Conservation (phyloP, 2,888 invertebrate genomes). For the Pseudococcus longispinus region DNA sequence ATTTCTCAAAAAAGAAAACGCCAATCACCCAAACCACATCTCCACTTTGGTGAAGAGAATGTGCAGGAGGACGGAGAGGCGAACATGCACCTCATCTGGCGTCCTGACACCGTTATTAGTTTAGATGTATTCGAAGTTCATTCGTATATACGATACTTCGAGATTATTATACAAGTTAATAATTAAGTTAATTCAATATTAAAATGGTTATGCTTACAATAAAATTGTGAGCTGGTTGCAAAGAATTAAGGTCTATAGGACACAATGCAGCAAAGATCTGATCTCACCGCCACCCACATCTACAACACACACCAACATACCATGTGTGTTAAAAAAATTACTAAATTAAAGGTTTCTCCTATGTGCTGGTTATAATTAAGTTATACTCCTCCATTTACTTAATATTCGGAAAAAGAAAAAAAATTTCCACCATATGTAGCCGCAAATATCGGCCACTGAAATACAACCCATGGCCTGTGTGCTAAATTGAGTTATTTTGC, state of each 20-base stretch:
- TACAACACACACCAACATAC: constrained; percentile 56
- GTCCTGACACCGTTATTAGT: constrained; percentile 1
- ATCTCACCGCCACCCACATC: constrained; percentile 58
- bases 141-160: background rate
- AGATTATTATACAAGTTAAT: constrained; percentile 8
- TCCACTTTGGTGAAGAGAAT: too few relatives aligned
- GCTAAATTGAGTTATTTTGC: background rate
- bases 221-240: constrained; percentile 53
- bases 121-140: background rate
- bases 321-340: constrained; percentile 49
- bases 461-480: background rate
- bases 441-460: background rate
- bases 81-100: constrained; percentile 3
- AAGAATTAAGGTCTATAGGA: constrained; percentile 47
- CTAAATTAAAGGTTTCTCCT: constrained; percentile 12
- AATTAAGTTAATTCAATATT: constrained; percentile 43
- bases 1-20: background rate
- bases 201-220: constrained; percentile 55
- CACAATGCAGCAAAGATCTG: constrained; percentile 55
- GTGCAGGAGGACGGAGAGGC: background rate
- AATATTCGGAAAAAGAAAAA: background rate
- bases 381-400: background rate
- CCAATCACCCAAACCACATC: background rate
- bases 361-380: background rate
- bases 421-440: background rate